Base-by-base conservation (phyloP, 2,888 invertebrate species). In the Teinopalpus imperialis region DNA sequence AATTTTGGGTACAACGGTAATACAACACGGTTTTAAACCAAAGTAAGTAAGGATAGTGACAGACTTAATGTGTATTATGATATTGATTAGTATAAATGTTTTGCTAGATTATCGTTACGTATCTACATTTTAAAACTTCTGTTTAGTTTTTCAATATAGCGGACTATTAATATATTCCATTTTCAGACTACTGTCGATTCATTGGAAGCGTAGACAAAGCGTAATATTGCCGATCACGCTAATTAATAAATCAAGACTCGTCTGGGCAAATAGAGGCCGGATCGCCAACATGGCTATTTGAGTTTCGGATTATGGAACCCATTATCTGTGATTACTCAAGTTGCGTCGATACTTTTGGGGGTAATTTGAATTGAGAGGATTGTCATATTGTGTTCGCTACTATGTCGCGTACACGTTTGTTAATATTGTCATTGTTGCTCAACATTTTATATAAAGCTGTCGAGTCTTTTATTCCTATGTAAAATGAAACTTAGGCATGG, bases 241-340 rank as follows among this genome's bases (percentile, higher is more conserved):
- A 69, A 77, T 77, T 75, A 76, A 76, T 74, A 72, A 75, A 74
- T 72, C 71, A 74, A 60, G 70, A 65, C 60, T 66, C 61, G 77
- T 74, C 74, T 74, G 70, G 60, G 65, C 69, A 75, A 74, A 76
- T 69, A 71, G 49, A 24, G 55, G 53, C 43, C 54, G 41, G 30
- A 32, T 51, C 51, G 51, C 56, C 51, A 44, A 52, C 46, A 60
- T 59, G 54, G 57, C 57, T 67, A 56, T 69, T 69, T 69, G 65
- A 65, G 57, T 62, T 63, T 52, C 52, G 56, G 57, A 52, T 57
- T 58, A 61, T 42, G 54, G 57, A 58, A 62, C 31, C 60, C 56
- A 66, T 69, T 61, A 61, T 49, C 56, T 54, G 53, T 63, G 60
- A 67, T 69, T 62, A 61, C 54, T 49, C 44, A 34, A 51, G 44